These are phyloP conservation scores for Brachionus asplanchnoidis DNA, from an alignment of 1,140 invertebrate genomes.

Conservation along the genomic window DNA sequence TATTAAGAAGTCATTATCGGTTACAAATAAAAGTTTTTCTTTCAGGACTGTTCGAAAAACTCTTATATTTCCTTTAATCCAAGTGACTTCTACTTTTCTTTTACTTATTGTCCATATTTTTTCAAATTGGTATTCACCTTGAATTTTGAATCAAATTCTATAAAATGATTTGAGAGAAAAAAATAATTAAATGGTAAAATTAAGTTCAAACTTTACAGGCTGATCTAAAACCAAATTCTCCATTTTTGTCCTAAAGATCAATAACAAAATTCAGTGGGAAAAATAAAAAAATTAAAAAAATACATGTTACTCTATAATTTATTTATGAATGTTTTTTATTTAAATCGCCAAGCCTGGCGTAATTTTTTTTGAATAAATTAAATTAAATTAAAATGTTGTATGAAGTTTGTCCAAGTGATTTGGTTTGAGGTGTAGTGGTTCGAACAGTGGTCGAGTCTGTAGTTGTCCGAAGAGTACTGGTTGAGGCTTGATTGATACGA, in stretches of 20 bases:
- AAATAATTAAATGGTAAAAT: neutral
- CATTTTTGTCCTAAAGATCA: neutral
- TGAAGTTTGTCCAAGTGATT: neutral
- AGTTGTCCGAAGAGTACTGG: too few species aligned
- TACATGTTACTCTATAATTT: neutral
- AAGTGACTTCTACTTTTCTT: neutral
- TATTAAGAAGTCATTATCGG: neutral
- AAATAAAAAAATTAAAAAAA: neutral
- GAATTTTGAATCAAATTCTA: conserved; percentile 3
- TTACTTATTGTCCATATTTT: conserved; percentile 33
- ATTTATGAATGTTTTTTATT: conserved; percentile 1
- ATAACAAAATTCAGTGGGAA: neutral
- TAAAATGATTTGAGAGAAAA: neutral
- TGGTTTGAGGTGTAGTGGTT: too few species aligned
- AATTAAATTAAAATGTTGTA: neutral
- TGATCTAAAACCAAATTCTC: conserved; percentile 28
- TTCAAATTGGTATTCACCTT: neutral
- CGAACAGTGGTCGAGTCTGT: too few species aligned
- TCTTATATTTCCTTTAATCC: neutral
- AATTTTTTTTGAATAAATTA: conserved; percentile 1
- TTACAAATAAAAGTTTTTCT: neutral
- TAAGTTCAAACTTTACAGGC: conserved; percentile 15
- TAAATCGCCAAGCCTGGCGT: neutral
- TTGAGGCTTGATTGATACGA: too few species aligned
- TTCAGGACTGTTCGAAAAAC: neutral